Base-by-base conservation (phyloP, 2,113 vertebrate genomes). In the Chamaetylas fuelleborni region DNA sequence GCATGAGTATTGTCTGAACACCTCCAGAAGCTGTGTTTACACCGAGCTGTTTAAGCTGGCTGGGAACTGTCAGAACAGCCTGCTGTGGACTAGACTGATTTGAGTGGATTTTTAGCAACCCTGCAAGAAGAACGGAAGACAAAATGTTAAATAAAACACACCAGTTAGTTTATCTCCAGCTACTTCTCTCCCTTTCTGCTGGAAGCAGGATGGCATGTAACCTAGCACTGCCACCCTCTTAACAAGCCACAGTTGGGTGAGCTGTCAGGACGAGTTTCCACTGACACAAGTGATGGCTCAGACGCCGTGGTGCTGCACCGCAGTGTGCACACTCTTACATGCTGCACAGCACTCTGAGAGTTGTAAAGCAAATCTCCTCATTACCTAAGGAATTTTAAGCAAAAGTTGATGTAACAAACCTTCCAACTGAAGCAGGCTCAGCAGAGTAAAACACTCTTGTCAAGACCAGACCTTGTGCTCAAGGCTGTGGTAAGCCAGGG, bases 71-170 rank as follows among this genome's bases (percentile, higher is more conserved):
- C 95, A 99, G 95, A 88, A 99, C 98, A 9, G 99, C 99, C 97
- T 99, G 99, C 95, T 99, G 99, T 66, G 98, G 98, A 96, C 93
- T 98, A 95, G 98, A 98, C 53, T 98, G 98, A 90, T 98, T 98
- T 87, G 99, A 98, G 95, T 99, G 99, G 96, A 99, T 98, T 98
- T 99, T 99, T 94, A 99, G 97, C 98, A 99, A 98, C 47, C 99
- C 99, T 99, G 96, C 45, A 96, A 88, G 53, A 95, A 96, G 61
- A 94, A 96, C 90, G 91, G 76, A 74, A 92, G 96, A 96, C 95
- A 93, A 96, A 45, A 96, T n/a, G 74, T 96, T 90, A 96, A 95
- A 93, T 88, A 90, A 88, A 96, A 92, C 86, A 96, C 76, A 96
- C 72, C 86, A 90, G 74, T 94, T 57, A 77, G 53, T 93, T 94